Conservation (phyloP, 2,113 vertebrate genomes). For the Bettongia penicillata region DNA sequence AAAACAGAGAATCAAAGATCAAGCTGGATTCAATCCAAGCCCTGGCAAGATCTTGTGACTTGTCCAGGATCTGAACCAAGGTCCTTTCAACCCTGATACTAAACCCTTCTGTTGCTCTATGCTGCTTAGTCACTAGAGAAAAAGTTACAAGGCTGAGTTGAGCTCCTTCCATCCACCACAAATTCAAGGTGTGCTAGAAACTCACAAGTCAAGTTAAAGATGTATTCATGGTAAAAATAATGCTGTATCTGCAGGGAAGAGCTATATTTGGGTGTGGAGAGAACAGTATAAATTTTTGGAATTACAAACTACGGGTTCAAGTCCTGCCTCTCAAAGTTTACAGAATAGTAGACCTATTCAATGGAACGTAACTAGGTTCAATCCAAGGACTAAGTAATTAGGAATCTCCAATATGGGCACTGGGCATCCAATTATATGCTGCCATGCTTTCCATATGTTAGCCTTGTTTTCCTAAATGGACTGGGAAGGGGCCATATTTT, state of each 20-base stretch:
- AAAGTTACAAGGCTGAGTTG: not conserved
- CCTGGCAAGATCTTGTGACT: not conserved
- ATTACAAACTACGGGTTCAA: not conserved
- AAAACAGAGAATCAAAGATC: not conserved
- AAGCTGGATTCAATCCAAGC: not conserved
- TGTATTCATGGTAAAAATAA: not conserved
- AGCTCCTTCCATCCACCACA: not conserved
- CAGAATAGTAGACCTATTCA: not conserved
- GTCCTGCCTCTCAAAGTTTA: not conserved
- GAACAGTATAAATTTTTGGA: not conserved
- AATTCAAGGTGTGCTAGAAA: not conserved
- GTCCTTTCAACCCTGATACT: not conserved
- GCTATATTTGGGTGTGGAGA: not conserved
- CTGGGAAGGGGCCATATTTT: not conserved
- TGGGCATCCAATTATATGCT: not conserved
- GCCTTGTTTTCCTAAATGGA: not conserved
- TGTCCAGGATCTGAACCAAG: not conserved
- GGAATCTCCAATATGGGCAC: not conserved
- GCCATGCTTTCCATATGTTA: not conserved
- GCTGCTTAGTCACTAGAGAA: not conserved
- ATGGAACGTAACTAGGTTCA: not conserved
- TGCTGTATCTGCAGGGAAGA: not conserved
- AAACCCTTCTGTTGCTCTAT: not conserved
- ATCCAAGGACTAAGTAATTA: not conserved
- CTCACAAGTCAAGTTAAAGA: not conserved